A percentile compares a stretch with the other conserved stretches of the same genome.
Conservation (phyloP, 2,113 vertebrate species). For the Cyprinodon brontotheroides region DNA sequence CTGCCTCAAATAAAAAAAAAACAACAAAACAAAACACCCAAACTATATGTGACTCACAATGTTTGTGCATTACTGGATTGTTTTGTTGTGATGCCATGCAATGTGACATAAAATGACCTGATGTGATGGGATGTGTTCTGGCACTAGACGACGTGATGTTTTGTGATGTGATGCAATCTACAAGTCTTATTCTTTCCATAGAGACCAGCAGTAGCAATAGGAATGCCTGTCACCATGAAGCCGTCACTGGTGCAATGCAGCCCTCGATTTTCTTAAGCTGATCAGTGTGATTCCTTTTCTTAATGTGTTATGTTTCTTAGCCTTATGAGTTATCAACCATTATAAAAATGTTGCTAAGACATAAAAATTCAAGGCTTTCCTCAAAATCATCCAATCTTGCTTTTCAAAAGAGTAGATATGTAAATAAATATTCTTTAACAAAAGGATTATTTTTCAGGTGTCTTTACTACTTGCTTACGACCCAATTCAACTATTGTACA, state of each 20-base stretch:
- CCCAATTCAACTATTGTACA: conserved; percentile 47
- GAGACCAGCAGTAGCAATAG: not conserved
- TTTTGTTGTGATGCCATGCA: conserved; percentile 20
- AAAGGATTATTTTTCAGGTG: conserved; percentile 13
- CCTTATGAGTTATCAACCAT: not conserved
- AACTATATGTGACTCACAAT: not conserved
- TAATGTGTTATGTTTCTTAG: not conserved
- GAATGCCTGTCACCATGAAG: not conserved
- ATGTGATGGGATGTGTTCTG: conserved; percentile 29
- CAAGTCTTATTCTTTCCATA: conserved; percentile 13
- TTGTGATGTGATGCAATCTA: conserved; percentile 8
- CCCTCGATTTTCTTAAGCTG: not conserved
- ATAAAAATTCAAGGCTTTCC: not conserved
- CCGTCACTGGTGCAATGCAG: not conserved
- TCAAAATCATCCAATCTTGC: not conserved
- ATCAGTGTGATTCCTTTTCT: too few relatives aligned
- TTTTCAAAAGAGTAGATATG: not conserved
- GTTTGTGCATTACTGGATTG: conserved; percentile 1
- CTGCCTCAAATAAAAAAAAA: conserved; percentile 7
- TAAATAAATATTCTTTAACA: conserved; percentile 9
- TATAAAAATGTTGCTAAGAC: not conserved
- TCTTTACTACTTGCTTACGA: conserved; percentile 53
- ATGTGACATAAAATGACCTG: conserved; percentile 17
- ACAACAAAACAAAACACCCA: not conserved
- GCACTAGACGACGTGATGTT: conserved; percentile 12